Evolutionary conservation across 2,113 vertebrate species (phyloP).

Genomic region (Channa maculata): DNA sequence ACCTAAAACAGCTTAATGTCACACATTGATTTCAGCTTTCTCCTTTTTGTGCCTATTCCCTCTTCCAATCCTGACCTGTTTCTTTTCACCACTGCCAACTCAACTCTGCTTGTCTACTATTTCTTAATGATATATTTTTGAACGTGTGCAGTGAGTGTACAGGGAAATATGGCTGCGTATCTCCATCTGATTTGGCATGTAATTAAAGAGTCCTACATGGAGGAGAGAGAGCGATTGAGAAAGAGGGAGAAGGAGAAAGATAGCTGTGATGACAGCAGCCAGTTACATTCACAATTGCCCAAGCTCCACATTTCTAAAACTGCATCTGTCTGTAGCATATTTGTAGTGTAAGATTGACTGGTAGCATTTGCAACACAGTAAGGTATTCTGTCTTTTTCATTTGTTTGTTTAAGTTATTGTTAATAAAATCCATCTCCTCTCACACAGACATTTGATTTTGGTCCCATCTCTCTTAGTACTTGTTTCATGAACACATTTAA

Average conservation of each 20-base stretch:
- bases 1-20: constrained; percentile 72
- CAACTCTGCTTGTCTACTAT: constrained; percentile 5
- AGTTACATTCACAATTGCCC: constrained; percentile 63
- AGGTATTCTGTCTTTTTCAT: too few relatives aligned
- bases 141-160: constrained; percentile 26
- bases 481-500: neutral
- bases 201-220: constrained; percentile 76
- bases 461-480: neutral
- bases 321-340: neutral
- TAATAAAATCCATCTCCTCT: neutral
- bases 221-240: constrained; percentile 37
- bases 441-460: neutral
- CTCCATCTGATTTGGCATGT: constrained; percentile 68
- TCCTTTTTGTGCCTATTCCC: constrained; percentile 4
- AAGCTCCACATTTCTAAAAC: constrained; percentile 38
- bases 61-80: neutral
- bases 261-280: constrained; percentile 54
- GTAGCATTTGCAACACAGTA: too few relatives aligned
- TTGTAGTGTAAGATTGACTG: neutral
- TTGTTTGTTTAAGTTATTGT: neutral
- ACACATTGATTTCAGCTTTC: constrained; percentile 60
- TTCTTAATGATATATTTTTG: constrained; percentile 58
- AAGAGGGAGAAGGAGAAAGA: constrained; percentile 4
- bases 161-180: constrained; percentile 47
- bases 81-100: constrained; percentile 30